Base-by-base conservation (phyloP, 1,140 invertebrate genomes). In the Parapsyche elsis region DNA sequence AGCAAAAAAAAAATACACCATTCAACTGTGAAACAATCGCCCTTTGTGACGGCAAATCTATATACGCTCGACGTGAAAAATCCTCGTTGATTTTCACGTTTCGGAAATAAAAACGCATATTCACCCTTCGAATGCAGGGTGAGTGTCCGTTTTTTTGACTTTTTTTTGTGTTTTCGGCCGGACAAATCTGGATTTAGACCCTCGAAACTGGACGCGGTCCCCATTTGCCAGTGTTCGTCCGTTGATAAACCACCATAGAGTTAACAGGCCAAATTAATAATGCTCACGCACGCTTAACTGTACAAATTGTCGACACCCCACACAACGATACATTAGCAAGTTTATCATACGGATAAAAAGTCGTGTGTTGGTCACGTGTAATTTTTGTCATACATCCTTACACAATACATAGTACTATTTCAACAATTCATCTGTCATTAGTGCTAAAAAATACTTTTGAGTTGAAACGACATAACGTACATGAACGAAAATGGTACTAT, bases 221-320 rank as follows among this genome's bases (percentile, higher is more conserved):
- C 59, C 59, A 61, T 61, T 61, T 61, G 59, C 59, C 59, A 23
- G 59, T 21, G 64, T 53, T 53, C 49, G 70, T 75, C 73, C 73
- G 45, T 53, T 75, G 73, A 75, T 57, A 75, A 75, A 75, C 45
- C 49, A 21, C 49, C 73, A 75, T 75, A 49, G 44, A 57, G 49
- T 21, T 75, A 57, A 75, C 44, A 75, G 73, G 73, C 73, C 73
- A 75, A 75, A 75, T 75, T 75, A 75, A 75, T 57, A 57, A 75
- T 75, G 49, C 73, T 75, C 73, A 75, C 73, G 73, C 73, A 75
- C 73, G 19, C 12, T 14, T 16, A 49, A 67, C 64, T 67, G 64
- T 26, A 24, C 73, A 57, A 75, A 24, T 75, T 75, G 73, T 75
- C 73, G 45, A 75, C 73, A 57, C 21, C n/a, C n/a, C 10, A 53